These are phyloP conservation scores for Ceratina australensis DNA, from an alignment of 1,140 invertebrate species.

Conservation along the genomic window DNA sequence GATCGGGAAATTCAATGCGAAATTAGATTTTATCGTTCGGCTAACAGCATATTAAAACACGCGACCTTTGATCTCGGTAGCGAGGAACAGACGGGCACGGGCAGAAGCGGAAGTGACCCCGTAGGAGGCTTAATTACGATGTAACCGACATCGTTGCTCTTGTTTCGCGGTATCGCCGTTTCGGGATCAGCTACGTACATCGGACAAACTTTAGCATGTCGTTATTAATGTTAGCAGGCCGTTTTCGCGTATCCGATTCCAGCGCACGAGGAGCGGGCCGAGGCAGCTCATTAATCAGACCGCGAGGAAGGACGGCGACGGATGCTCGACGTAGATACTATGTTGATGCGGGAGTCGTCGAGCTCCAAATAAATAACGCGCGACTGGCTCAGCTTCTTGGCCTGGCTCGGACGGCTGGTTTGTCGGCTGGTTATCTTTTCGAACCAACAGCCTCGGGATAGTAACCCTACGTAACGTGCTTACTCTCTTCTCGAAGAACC, in stretches of 20 bases:
- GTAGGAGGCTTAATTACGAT: constrained; percentile 48
- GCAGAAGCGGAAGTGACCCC: constrained; percentile 36
- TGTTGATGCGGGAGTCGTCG: constrained; percentile 47
- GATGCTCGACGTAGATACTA: constrained; percentile 51
- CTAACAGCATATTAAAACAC: constrained; percentile 7
- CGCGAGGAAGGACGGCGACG: constrained; percentile 46
- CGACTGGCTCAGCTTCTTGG: not conserved
- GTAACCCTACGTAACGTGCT: not conserved
- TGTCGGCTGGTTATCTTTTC: constrained; percentile 9
- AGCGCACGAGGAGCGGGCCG: constrained; percentile 38
- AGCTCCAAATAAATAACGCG: constrained; percentile 50
- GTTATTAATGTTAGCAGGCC: constrained; percentile 56
- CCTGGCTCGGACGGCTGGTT: constrained; percentile 1
- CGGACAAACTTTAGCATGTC: constrained; percentile 52
- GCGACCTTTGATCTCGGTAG: constrained; percentile 34
- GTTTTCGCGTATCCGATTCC: constrained; percentile 56
- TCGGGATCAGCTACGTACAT: constrained; percentile 38
- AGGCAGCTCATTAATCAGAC: constrained; percentile 53
- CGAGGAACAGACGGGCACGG: not conserved
- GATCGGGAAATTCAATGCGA: too few relatives aligned
- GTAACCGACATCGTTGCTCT: constrained; percentile 45
- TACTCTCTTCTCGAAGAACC: not conserved
- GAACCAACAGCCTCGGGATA: not conserved
- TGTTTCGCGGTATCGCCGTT: constrained; percentile 42
- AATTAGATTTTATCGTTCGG: not conserved